A percentile compares a stretch with the other conserved stretches of the same genome.
phyloP scores from a whole-genome alignment of 1,140 invertebrate genomes.

The Atta texana region DNA sequence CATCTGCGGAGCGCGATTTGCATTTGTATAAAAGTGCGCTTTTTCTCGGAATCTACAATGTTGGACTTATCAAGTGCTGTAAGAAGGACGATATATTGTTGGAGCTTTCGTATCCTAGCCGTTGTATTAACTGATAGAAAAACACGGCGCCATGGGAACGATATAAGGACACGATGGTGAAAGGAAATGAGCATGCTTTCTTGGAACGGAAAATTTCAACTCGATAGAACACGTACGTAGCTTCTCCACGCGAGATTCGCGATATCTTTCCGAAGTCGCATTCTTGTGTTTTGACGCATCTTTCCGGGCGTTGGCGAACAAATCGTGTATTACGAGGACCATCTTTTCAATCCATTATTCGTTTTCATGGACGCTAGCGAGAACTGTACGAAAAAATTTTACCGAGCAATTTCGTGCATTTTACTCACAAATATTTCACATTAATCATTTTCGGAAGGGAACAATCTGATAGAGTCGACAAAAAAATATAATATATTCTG shows the following conservation, averaged over 20 bases:
- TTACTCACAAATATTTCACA: neutral
- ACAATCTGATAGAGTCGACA: neutral
- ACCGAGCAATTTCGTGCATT: conserved; percentile 16
- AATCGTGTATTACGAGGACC: conserved; percentile 13
- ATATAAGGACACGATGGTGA: conserved; percentile 9
- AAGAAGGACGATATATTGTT: conserved; percentile 47
- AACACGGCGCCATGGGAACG: conserved; percentile 45
- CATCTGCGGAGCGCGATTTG: conserved; percentile 39
- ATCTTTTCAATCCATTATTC: conserved; percentile 8
- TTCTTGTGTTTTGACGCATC: conserved; percentile 20
- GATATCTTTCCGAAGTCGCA: conserved; percentile 22
- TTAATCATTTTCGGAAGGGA: neutral
- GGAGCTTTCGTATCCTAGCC: conserved; percentile 9
- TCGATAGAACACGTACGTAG: neutral
- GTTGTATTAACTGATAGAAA: conserved; percentile 52
- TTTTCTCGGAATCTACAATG: conserved; percentile 46
- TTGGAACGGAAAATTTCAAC: conserved; percentile 46
- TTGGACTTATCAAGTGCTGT: conserved; percentile 23
- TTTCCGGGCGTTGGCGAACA: conserved; percentile 1
- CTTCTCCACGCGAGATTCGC: conserved; percentile 7
- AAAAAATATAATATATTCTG: neutral
- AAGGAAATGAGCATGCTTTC: conserved; percentile 47
- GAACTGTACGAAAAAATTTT: conserved; percentile 13
- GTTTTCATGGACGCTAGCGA: neutral
- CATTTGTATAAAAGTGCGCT: conserved; percentile 55